These are phyloP conservation scores for Cotesia chilonis DNA, from an alignment of 1,140 invertebrate genomes.

Conservation along the genomic window DNA sequence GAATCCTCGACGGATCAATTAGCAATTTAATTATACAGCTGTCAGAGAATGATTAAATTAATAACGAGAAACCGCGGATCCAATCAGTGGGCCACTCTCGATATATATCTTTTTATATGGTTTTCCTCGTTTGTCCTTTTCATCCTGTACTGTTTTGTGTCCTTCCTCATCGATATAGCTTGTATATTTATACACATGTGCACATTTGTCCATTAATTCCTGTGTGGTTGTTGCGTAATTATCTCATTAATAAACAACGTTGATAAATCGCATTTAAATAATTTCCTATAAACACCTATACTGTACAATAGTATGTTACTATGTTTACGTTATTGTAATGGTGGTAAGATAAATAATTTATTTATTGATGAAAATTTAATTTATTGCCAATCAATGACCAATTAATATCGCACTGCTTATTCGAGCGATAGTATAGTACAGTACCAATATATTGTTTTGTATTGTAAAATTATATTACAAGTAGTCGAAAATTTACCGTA, in stretches of 20 bases:
- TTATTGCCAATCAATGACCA: no score
- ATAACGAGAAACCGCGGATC: constrained; percentile 64
- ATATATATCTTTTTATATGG: constrained; percentile 26
- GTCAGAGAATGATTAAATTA: constrained; percentile 66
- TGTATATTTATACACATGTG: constrained; percentile 19
- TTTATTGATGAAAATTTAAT: no score
- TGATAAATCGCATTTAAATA: constrained; percentile 23
- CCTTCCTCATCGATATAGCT: background rate
- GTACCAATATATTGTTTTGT: no score
- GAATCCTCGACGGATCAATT: constrained; percentile 63
- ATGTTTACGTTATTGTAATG: constrained; percentile 2
- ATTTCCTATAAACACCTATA: constrained; percentile 18
- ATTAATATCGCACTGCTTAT: no score
- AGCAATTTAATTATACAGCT: constrained; percentile 67
- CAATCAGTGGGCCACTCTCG: constrained; percentile 51
- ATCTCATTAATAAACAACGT: constrained; percentile 29
- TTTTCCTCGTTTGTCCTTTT: constrained; percentile 30
- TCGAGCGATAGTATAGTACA: no score
- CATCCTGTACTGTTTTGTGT: constrained; percentile 12
- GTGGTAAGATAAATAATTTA: no score
- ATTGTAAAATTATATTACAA: background rate
- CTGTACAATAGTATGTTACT: constrained; percentile 13
- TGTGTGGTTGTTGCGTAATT: constrained; percentile 28
- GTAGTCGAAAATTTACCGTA: background rate
- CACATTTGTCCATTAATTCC: constrained; percentile 34